These are phyloP conservation scores for Calvadosia cruxmelitensis DNA, from an alignment of 30 jellyfish, hydroid and myxozoan genomes.

Conservation along the genomic window DNA sequence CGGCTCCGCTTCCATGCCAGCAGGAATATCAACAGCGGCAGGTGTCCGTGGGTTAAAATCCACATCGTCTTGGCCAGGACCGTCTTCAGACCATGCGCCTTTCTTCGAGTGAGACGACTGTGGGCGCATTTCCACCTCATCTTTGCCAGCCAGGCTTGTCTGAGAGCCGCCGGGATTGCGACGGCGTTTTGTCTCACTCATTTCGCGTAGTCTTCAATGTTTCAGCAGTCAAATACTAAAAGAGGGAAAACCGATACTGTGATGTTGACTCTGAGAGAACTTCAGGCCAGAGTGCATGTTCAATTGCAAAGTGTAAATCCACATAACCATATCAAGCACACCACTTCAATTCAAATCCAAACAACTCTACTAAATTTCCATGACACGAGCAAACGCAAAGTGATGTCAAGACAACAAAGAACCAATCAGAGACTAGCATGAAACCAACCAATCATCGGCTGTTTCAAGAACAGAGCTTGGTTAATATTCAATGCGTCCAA, in stretches of 20 bases:
- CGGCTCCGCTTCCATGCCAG: constrained; percentile 98
- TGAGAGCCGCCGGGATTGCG: constrained; percentile 75
- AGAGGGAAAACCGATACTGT: background rate
- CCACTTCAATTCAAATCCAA: too few species aligned
- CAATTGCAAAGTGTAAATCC: too few species aligned
- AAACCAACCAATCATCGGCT: too few species aligned
- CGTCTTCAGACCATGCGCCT: constrained; percentile 85
- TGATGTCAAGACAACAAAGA: too few species aligned
- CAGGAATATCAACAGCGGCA: constrained; percentile 80
- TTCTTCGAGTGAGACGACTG: constrained; percentile 17
- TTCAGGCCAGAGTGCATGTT: too few species aligned
- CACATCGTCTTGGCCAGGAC: constrained; percentile 97
- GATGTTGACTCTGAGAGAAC: too few species aligned
- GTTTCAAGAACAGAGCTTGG: too few species aligned
- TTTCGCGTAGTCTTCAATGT: constrained; percentile 5
- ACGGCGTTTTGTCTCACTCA: constrained; percentile 80
- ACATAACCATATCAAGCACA: too few species aligned
- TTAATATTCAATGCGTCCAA: too few species aligned
- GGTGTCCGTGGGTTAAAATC: constrained; percentile 87
- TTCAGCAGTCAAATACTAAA: background rate
- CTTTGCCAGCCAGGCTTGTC: constrained; percentile 74
- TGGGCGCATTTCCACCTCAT: constrained; percentile 85
- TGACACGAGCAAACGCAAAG: too few species aligned
- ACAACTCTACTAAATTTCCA: too few species aligned
- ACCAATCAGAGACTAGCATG: too few species aligned